Percentiles rank a stretch among this genome's conserved stretches.
Evolutionary conservation across 2,888 invertebrate genomes (phyloP).

Genomic region (Actias luna): DNA sequence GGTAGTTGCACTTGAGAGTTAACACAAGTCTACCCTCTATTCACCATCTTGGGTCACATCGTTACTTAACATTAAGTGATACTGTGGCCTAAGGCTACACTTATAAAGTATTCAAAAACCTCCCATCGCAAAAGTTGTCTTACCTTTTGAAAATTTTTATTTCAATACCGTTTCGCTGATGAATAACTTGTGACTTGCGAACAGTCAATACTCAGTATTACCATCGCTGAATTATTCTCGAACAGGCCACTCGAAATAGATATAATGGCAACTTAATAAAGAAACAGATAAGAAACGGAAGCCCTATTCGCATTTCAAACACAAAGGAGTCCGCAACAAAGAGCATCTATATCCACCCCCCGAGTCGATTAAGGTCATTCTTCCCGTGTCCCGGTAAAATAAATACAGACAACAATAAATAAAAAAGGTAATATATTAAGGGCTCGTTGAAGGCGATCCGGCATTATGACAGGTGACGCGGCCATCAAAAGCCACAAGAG

Average conservation of each 20-base stretch:
- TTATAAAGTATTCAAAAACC: too few species aligned
- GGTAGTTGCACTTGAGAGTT: too few species aligned
- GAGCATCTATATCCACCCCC: conserved; percentile 24
- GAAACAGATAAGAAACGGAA: background rate
- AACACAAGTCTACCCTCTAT: too few species aligned
- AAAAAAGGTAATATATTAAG: conserved; percentile 46
- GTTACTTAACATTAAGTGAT: too few species aligned
- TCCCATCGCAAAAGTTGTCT: too few species aligned
- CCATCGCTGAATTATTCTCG: background rate
- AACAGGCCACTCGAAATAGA: background rate
- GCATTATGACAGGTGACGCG: conserved; percentile 70
- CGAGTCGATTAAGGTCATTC: conserved; percentile 62
- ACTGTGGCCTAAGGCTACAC: too few species aligned
- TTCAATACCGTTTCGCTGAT: too few species aligned
- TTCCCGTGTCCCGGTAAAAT: conserved; percentile 50
- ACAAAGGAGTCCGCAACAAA: conserved; percentile 34
- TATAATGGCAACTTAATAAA: conserved; percentile 3
- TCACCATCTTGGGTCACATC: too few species aligned
- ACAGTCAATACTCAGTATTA: too few species aligned
- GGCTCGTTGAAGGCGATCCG: conserved; percentile 57
- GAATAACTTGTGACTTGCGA: too few species aligned
- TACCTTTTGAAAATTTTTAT: too few species aligned
- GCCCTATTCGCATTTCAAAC: conserved; percentile 1
- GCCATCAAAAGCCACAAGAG: conserved; percentile 49
- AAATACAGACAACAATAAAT: conserved; percentile 58